Base-by-base conservation (phyloP, 2,888 invertebrate species). In the Syrista parreyssii region DNA sequence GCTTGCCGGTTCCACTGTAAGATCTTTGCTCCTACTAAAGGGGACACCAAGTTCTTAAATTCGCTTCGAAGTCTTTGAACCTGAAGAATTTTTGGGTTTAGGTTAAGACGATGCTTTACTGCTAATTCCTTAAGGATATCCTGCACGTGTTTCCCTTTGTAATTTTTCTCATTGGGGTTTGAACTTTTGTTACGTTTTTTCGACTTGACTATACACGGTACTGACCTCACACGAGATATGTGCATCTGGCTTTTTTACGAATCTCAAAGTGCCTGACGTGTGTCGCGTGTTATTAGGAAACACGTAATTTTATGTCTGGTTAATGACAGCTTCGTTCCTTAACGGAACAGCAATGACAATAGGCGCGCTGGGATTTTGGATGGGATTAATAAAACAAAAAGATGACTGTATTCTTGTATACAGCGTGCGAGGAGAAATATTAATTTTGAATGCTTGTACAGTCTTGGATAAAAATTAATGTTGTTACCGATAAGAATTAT, bases 1-100 rank as follows among this genome's bases (percentile, higher is more conserved):
- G 81, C 79, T 83, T 82, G 83, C 78, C 75, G 71, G 73, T 71
- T 68, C 15, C 15, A 71, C 71, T 12, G 32, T 9, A 33, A 6
- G 71, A 71, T 71, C 31, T 23, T 71, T 71, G 32, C 71, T 71
- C 71, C 12, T 71, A 6, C 31, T 71, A 12, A 12, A n/a, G 30
- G 12, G 69, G 69, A 71, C 71, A 15, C 32, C 15, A 0, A 71
- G 12, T 71, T 31, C 15, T 71, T 71, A 31, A 33, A 15, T 23
- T 71, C 31, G 71, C 71, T 31, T 23, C 3, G 3, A 3, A 71
- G 71, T 32, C 12, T 31, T 15, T 12, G 30, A 71, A 23, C 12
- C 12, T 31, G 71, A 33, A 31, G 4, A 36, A 40, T 40, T 40
- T 40, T 40, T 40, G 15, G 15, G 15, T 40, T 40, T 9, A 0